Base-by-base conservation (phyloP, 2,888 invertebrate species). In the Cephalotes varians region DNA sequence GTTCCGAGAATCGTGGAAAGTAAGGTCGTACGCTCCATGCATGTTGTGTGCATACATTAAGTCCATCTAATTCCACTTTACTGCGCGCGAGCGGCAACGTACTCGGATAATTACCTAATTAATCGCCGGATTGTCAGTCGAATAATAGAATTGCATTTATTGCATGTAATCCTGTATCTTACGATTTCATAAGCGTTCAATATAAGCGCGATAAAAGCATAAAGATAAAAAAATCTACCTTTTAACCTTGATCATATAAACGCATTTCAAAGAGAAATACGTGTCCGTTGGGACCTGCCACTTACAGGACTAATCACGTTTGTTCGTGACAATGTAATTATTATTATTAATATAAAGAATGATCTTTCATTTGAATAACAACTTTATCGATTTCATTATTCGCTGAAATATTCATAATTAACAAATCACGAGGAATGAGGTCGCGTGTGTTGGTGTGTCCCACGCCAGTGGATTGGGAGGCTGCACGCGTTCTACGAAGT, bases 1-100 rank as follows among this genome's bases (percentile, higher is more conserved):
- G 83, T 88, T 88, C 88, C 83, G 82, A 73, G 86, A 87, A 87
- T 82, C 69, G 81, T 74, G 85, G 87, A 88, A 87, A 84, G 87
- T 85, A 87, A 87, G 85, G 85, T 69, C 84, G 82, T 65, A 65
- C 44, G 80, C 69, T 81, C 25, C 49, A 18, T 40, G 73, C 80
- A 51, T 73, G 60, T 73, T 74, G 40, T 31, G 15, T 31, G 69
- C 56, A 79, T 79, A 79, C 44, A 69, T 79, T 69, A 79, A 56
- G 28, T 79, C 77, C 69, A 34, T 79, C 77, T 58, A 79, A 79
- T 47, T 69, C 56, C 34, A 56, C 56, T 56, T 69, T 69, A 79
- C 47, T 64, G 76, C 37, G 51, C 62, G 76, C 25, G 58, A 40
- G 37, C 74, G 51, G 73, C 73, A 62, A 74, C 28, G 74, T 34